A percentile compares a stretch with the other conserved stretches of the same genome.
Evolutionary conservation across 2,888 invertebrate species (phyloP).

Genomic region (Andrena marginata): DNA sequence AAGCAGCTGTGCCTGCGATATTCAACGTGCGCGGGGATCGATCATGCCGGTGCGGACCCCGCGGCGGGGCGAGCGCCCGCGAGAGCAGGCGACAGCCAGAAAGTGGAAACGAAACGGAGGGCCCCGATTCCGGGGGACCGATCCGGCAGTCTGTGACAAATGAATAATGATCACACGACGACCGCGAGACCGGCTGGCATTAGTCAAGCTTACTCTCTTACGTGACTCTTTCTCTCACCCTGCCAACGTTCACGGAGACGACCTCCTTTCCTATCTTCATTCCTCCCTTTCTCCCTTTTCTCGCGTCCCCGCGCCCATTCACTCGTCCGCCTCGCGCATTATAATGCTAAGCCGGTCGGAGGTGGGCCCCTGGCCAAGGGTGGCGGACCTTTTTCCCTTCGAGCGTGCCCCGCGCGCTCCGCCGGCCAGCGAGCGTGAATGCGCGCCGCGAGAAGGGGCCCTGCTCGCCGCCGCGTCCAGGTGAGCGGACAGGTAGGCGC

Average conservation of each 20-base stretch:
- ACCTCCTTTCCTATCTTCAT: constrained; percentile 52
- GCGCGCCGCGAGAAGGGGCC: constrained; percentile 44
- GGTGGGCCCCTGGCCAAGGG: constrained; percentile 35
- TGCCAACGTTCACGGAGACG: constrained; percentile 21
- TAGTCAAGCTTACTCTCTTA: constrained; percentile 81
- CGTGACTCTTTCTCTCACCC: constrained; percentile 61
- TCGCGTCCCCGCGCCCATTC: constrained; percentile 61
- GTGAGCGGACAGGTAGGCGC: constrained; percentile 73
- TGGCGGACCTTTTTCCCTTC: constrained; percentile 55
- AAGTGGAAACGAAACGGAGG: constrained; percentile 27
- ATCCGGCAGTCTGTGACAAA: constrained; percentile 76
- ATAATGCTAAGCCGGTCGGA: constrained; percentile 77
- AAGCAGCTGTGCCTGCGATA: neutral
- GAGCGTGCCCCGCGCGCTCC: constrained; percentile 2
- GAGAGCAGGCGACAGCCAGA: neutral
- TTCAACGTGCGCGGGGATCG: neutral
- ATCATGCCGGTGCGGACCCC: neutral
- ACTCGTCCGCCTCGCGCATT: constrained; percentile 71
- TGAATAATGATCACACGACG: constrained; percentile 81
- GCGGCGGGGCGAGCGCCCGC: neutral
- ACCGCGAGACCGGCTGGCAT: constrained; percentile 76
- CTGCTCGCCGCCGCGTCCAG: constrained; percentile 51
- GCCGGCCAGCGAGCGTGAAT: constrained; percentile 28
- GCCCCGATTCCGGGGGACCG: constrained; percentile 66
- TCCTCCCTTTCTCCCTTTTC: constrained; percentile 55